Conservation (phyloP, 1,140 invertebrate species). For the Phymastichus coffea region DNA sequence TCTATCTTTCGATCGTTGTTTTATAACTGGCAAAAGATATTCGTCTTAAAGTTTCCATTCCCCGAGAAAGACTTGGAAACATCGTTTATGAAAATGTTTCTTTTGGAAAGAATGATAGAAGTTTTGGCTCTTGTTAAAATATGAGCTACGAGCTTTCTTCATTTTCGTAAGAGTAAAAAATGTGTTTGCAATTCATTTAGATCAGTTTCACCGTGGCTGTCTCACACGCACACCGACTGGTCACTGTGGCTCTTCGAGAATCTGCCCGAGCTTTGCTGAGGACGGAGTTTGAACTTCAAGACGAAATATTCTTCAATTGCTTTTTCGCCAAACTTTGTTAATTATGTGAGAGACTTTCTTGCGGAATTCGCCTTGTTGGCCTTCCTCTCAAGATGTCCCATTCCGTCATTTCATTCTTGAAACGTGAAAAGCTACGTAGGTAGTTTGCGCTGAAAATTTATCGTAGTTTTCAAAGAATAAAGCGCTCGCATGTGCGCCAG, state of each 20-base stretch:
- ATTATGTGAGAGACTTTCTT: not conserved
- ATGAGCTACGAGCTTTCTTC: not conserved
- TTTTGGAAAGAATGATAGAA: too few species aligned
- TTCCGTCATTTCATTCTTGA: too few species aligned
- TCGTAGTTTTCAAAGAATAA: too few species aligned
- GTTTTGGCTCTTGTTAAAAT: not conserved
- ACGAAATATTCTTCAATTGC: constrained; percentile 5
- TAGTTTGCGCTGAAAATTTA: too few species aligned
- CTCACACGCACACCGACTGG: too few species aligned
- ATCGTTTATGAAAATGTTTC: constrained; percentile 28
- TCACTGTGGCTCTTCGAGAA: too few species aligned
- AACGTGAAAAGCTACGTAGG: too few species aligned
- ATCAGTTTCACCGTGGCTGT: constrained; percentile 7
- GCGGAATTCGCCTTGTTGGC: too few species aligned
- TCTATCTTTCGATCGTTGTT: constrained; percentile 19
- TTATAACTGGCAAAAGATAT: constrained; percentile 21
- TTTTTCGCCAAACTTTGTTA: constrained; percentile 1
- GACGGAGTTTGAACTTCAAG: not conserved
- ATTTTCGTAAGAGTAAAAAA: too few species aligned
- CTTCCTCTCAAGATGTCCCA: too few species aligned
- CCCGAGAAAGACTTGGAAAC: not conserved
- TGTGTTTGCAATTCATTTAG: constrained; percentile 13
- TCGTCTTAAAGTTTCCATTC: not conserved
- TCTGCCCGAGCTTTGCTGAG: not conserved
- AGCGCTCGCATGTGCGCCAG: too few species aligned